Conservation (phyloP, 1,140 invertebrate genomes). For the Lepidostoma basale region DNA sequence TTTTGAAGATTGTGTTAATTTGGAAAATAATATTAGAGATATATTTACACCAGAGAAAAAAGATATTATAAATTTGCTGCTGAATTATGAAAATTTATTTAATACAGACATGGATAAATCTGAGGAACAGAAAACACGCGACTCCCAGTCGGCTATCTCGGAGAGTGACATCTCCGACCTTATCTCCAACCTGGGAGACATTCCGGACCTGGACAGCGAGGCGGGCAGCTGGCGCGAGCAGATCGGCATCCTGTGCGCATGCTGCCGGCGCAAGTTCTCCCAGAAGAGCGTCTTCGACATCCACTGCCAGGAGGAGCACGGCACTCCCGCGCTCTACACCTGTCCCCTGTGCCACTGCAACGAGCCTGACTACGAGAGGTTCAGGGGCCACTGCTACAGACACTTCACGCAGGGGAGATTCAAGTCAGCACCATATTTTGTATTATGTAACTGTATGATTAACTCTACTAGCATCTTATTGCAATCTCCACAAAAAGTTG, state of each 20-base stretch:
- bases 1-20: not conserved
- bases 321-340: not conserved
- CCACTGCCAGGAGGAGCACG: constrained; percentile 10
- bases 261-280: constrained; percentile 4
- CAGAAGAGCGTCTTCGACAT: constrained; percentile 7
- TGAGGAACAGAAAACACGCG: not conserved
- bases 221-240: not conserved
- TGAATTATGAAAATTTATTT: not conserved
- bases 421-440: constrained; percentile 16
- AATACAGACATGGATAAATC: not conserved
- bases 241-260: constrained; percentile 16
- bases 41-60: constrained; percentile 11
- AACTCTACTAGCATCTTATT: no score
- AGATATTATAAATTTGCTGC: constrained; percentile 5
- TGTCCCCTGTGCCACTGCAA: constrained; percentile 21
- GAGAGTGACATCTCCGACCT: not conserved
- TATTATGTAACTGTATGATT: not conserved
- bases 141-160: not conserved
- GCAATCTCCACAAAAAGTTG: no score
- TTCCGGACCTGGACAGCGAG: not conserved
- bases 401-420: constrained; percentile 22
- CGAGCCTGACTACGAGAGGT: not conserved
- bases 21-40: constrained; percentile 9
- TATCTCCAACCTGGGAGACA: not conserved
- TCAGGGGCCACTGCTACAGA: constrained; percentile 25